Evolutionary conservation across 2,113 vertebrate genomes (phyloP), one percentile per base, ranked within the genome.

Genomic region (Dissostichus mawsoni): DNA sequence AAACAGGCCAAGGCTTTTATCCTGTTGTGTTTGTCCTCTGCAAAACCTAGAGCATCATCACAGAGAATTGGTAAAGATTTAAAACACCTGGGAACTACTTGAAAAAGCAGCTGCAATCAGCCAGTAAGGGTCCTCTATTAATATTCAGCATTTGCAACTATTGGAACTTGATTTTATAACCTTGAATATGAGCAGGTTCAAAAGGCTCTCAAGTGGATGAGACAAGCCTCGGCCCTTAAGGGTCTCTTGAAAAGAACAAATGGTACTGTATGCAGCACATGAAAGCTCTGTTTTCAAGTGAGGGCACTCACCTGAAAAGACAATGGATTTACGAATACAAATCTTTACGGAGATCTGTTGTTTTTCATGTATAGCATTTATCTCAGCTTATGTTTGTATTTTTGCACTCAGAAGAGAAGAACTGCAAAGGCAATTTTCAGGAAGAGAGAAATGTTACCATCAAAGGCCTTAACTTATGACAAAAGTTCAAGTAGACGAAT

Each of bases 81-180:
- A 73, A 78, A 62, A 81, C 95, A 96, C 93, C 94, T 96, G 95
- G 76, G 94, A 71, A 90, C 91, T 79, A 70, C 90, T 94, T 67
- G 77, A 92, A 79, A 72, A 78, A 67, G 74, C 87, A 64, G 80
- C 87, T 72, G 78, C 92, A 88, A 86, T 90, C 84, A 84, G 84
- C 55, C 55, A 29, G 61, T 87, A 93, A 92, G 87, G 80, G 89
- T 66, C 85, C 89, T 92, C 70, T 74, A 94, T 83, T 63, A 86
- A 87, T 65, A 74, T 59, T 56, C 48, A 14, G 68, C 69, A 57
- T 92, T 85, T 81, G 78, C 82, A 69, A 74, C 75, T 74, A 59
- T 83, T 76, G 73, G 44, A 88, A 78, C 68, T 83, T 85, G 83
- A 67, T 88, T 71, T 87, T 45, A 29, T 80, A 62, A 86, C 68